Conservation (phyloP, 2,113 vertebrate genomes). For the Camarhynchus parvulus region DNA sequence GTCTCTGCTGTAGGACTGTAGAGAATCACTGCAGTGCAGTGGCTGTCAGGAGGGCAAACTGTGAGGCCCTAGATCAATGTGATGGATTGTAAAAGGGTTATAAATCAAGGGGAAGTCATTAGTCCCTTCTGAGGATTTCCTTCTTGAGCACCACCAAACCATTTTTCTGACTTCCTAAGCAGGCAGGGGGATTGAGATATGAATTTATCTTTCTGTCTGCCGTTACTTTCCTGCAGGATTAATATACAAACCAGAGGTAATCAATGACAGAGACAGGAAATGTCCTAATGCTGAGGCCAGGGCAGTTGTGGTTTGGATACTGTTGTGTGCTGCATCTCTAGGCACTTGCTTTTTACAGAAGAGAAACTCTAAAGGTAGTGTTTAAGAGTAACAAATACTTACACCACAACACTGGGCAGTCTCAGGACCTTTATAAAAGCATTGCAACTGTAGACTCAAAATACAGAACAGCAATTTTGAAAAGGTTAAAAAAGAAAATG, state of each 20-base stretch:
- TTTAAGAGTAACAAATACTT: neutral
- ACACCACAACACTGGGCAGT: neutral
- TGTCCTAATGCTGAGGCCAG: neutral
- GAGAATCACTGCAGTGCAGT: neutral
- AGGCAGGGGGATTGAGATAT: neutral
- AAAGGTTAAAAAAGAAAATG: neutral
- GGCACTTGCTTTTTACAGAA: neutral
- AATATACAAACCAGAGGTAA: neutral
- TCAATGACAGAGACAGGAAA: constrained; percentile 24
- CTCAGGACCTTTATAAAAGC: neutral
- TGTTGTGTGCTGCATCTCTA: neutral
- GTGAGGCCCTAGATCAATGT: neutral
- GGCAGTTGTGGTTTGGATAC: neutral
- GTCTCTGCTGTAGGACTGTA: neutral
- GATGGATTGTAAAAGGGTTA: neutral
- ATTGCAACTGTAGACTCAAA: neutral
- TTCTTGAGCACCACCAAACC: neutral
- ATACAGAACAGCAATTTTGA: neutral
- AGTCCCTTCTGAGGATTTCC: constrained; percentile 5
- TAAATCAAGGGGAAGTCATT: neutral
- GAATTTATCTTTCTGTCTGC: neutral
- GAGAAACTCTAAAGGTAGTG: neutral
- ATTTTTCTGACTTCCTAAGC: neutral
- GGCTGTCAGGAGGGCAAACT: neutral
- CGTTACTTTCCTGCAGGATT: neutral